Conservation (phyloP, 2,113 vertebrate genomes). For the Rafetus swinhoei region DNA sequence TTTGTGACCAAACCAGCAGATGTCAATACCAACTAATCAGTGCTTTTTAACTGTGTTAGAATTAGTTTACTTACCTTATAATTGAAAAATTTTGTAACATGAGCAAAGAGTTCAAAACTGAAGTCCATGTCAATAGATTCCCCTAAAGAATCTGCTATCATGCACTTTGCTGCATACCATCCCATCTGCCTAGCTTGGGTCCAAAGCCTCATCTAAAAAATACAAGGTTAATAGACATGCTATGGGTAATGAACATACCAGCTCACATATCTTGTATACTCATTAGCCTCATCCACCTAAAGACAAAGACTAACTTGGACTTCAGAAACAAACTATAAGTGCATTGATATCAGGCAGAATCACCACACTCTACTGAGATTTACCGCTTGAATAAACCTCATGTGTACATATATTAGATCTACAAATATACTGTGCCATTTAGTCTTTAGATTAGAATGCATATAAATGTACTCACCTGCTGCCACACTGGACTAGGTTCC, state of each 20-base stretch:
- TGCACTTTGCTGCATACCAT: constrained; percentile 92
- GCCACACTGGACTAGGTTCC: constrained; percentile 89
- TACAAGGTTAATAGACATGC: rapidly evolving
- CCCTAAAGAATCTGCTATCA: constrained; percentile 81
- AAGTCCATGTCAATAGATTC: constrained; percentile 90
- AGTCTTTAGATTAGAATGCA: rapidly evolving
- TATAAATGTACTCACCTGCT: constrained; percentile 82
- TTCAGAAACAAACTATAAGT: not conserved
- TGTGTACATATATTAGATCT: not conserved
- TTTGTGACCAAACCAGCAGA: not conserved
- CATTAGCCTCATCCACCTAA: rapidly evolving
- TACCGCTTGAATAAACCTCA: not conserved
- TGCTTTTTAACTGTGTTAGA: not conserved
- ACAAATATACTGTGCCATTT: not conserved
- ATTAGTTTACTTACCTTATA: constrained; percentile 86
- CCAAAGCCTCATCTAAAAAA: constrained; percentile 94
- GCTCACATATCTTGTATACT: not conserved
- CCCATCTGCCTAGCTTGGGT: constrained; percentile 98
- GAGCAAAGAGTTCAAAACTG: constrained; percentile 97
- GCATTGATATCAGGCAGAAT: not conserved
- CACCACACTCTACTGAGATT: not conserved
- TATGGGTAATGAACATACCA: rapidly evolving
- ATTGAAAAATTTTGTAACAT: constrained; percentile 96
- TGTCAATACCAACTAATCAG: rapidly evolving
- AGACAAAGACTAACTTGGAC: not conserved